Base-by-base conservation (phyloP, 1,140 invertebrate species). In the Parasteatoda tepidariorum region DNA sequence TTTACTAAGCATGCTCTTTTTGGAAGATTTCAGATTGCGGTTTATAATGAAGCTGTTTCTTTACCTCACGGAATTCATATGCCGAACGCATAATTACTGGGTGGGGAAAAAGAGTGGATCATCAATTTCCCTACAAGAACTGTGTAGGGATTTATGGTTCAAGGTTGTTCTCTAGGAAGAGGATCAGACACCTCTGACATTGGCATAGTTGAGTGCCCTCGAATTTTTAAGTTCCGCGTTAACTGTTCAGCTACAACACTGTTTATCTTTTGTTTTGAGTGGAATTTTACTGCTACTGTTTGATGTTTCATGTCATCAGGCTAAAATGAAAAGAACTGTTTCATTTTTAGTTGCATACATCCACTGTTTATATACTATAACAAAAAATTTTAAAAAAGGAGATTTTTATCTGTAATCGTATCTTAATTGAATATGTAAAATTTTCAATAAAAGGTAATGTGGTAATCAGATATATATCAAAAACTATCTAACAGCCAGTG, bases 41-140 rank as follows among this genome's bases (percentile, higher is more conserved):
- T 71, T 48, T 33, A 22, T 73, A 73, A 73, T 73, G 54, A 59
- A 73, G 70, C 70, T 28, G 41, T 73, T 59, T 38, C 66, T 68
- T 38, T 68, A 24, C 66, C 31, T 38, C 66, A 15, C 34, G 66
- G 5, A 68, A 31, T 57, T 28, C 30, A 13, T 57, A 59, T 73
- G 48, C 48, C 15, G 13, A 34, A 28, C 70, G 57, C 70, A 48
- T 73, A 73, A 73, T 73, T 73, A 59, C 41, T 57, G 41, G 70
- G 70, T 73, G 70, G 70, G 70, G 48, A 73, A 48, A 41, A 41
- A 55, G 26, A 28, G 38, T 18, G 33, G 70, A 73, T 57, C 70
- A 73, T 73, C 70, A 73, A 73, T 73, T 73, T 73, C 24, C 70
- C 55, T 13, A 55, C 68, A 18, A 55, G 48, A 26, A 31, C 54